phyloP scores from a whole-genome alignment of 2,113 vertebrate species.

The Oryzias woworae region DNA sequence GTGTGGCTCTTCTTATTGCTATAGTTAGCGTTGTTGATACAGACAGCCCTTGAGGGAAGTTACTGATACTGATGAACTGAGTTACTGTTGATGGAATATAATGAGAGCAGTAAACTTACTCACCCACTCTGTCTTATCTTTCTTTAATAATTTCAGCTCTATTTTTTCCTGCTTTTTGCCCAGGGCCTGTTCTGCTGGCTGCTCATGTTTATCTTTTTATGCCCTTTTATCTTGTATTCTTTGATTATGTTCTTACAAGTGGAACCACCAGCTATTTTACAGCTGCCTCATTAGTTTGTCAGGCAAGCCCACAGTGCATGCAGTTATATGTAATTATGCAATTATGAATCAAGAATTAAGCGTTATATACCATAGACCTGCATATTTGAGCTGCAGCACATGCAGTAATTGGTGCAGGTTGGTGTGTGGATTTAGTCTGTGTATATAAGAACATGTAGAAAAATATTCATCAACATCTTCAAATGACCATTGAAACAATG shows the following conservation, averaged over 20 bases:
- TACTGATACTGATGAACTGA: slow-evolving; percentile 20
- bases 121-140: slow-evolving; percentile 18
- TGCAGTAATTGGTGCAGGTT: slow-evolving; percentile 39
- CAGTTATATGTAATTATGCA: slow-evolving; percentile 67
- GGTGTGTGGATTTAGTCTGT: slow-evolving; percentile 11
- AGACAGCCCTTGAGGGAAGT: not conserved
- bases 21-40: not conserved
- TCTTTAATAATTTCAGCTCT: slow-evolving; percentile 30
- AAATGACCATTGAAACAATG: not conserved
- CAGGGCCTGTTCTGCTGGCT: slow-evolving; percentile 30
- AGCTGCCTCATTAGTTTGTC: slow-evolving; percentile 60
- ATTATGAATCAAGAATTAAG: slow-evolving; percentile 61
- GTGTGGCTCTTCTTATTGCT: not conserved
- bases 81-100: slow-evolving; percentile 43
- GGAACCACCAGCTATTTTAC: slow-evolving; percentile 56
- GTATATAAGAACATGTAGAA: not conserved
- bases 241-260: slow-evolving; percentile 66
- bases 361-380: slow-evolving; percentile 42
- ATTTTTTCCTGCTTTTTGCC: slow-evolving; percentile 15
- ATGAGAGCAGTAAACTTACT: slow-evolving; percentile 30
- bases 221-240: slow-evolving; percentile 61
- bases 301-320: slow-evolving; percentile 58
- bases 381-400: slow-evolving; percentile 26
- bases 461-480: too few relatives aligned
- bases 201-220: slow-evolving; percentile 40